A percentile compares a stretch with the other conserved stretches of the same genome.
Conservation (phyloP, 2,797 vertebrate species). For the Lithobates sylvaticus region DNA sequence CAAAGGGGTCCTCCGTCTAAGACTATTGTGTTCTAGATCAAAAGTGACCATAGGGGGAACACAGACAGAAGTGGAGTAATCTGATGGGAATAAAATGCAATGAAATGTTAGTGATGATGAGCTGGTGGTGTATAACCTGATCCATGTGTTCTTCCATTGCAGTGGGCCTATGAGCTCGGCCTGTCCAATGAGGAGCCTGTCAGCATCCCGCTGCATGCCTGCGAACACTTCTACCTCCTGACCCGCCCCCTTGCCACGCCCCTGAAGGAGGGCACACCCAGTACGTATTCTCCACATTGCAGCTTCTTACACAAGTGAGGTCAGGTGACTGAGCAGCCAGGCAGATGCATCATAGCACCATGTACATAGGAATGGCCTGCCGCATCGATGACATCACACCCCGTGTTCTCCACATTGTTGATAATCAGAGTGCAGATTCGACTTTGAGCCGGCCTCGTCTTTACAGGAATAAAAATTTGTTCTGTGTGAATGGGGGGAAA, state of each 20-base stretch:
- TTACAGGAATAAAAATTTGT: no score
- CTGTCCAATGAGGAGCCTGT: conserved; percentile 90
- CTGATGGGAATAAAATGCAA: no score
- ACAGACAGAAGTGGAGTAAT: no score
- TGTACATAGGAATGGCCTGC: no score
- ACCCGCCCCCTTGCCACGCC: conserved; percentile 81
- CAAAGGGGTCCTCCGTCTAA: not conserved
- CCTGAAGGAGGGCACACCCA: conserved; percentile 80
- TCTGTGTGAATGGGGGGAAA: no score
- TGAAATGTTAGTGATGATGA: not conserved
- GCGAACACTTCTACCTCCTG: conserved; percentile 97
- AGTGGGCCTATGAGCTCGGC: conserved; percentile 98
- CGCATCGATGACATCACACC: no score
- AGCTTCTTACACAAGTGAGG: not conserved
- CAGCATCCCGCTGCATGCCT: conserved; percentile 94
- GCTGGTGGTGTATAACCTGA: not conserved
- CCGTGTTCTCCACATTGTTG: no score
- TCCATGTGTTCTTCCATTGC: conserved; percentile 57
- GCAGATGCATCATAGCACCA: no score
- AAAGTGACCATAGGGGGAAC: no score
- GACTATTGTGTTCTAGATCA: no score
- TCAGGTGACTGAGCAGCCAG: not conserved
- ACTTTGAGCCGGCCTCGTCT: no score
- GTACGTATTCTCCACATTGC: conserved; percentile 72
- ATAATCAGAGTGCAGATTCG: no score